Percentiles rank a stretch among this genome's conserved stretches.
Evolutionary conservation across 2,888 invertebrate species (phyloP).

Genomic region (Ischnus inquisitorius): DNA sequence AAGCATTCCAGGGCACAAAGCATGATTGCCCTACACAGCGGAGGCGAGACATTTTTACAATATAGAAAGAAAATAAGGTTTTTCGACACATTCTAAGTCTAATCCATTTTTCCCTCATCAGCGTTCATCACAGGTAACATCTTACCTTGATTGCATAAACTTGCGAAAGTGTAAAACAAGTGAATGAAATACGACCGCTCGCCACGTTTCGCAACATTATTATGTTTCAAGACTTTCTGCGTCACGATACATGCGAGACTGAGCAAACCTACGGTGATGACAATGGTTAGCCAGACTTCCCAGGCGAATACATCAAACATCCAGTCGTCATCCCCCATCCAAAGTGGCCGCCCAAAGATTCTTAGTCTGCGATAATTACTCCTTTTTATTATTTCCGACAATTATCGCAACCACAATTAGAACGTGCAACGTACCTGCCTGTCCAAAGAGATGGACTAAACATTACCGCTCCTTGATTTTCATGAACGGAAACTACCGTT

Average conservation of each 20-base stretch:
- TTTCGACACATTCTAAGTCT: not conserved
- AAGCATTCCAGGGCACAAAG: too few relatives aligned
- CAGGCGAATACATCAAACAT: slow-evolving; percentile 71
- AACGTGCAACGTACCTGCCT: slow-evolving; percentile 44
- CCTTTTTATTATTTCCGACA: not conserved
- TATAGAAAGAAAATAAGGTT: too few relatives aligned
- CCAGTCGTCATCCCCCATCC: slow-evolving; percentile 64
- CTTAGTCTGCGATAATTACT: slow-evolving; percentile 53
- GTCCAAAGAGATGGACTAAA: slow-evolving; percentile 66
- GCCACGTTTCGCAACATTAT: not conserved
- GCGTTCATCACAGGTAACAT: not conserved
- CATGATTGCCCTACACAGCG: too few relatives aligned
- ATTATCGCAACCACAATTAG: not conserved
- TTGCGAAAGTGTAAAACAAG: slow-evolving; percentile 71
- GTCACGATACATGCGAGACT: slow-evolving; percentile 59
- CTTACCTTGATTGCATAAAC: slow-evolving; percentile 73
- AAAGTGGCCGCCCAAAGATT: slow-evolving; percentile 42
- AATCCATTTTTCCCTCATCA: not conserved
- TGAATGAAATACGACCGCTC: slow-evolving; percentile 48
- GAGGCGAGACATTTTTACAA: too few relatives aligned
- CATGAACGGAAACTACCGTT: slow-evolving; percentile 3
- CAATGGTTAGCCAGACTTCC: slow-evolving; percentile 63
- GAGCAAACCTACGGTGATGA: slow-evolving; percentile 58
- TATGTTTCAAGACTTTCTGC: slow-evolving; percentile 13
- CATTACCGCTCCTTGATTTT: slow-evolving; percentile 12